Percentiles rank a stretch among this genome's conserved stretches.
Evolutionary conservation across 1,140 invertebrate species (phyloP).

Genomic region (Battus philenor): DNA sequence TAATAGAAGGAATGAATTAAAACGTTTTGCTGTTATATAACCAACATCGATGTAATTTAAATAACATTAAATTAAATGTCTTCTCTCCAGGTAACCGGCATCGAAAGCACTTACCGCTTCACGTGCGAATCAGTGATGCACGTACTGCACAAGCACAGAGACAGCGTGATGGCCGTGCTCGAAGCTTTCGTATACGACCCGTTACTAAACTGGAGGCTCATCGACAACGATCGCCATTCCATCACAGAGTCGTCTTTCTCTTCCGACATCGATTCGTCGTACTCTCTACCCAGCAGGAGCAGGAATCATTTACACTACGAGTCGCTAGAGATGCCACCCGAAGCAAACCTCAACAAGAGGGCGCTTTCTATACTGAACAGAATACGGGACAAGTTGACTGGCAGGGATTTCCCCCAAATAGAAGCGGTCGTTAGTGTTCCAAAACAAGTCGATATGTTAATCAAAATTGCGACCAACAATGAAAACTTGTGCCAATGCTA

Average conservation of each 20-base stretch:
- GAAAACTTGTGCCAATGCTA: slow-evolving; percentile 99
- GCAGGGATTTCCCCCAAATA: slow-evolving; percentile 82
- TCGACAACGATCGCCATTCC: slow-evolving; percentile 47
- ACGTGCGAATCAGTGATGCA: slow-evolving; percentile 99
- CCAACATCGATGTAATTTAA: no score
- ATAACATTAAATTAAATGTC: no score
- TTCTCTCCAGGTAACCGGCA: slow-evolving; percentile 79
- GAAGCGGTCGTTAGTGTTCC: slow-evolving; percentile 82
- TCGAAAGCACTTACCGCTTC: slow-evolving; percentile 89
- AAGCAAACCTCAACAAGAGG: slow-evolving; percentile 91
- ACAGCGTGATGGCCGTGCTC: slow-evolving; percentile 98
- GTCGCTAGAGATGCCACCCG: slow-evolving; percentile 59
- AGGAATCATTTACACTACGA: slow-evolving; percentile 49
- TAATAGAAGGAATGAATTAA: no score
- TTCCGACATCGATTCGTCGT: slow-evolving; percentile 59
- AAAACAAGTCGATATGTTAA: slow-evolving; percentile 95
- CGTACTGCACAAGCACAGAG: slow-evolving; percentile 96
- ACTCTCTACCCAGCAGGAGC: slow-evolving; percentile 50
- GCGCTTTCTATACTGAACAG: slow-evolving; percentile 94
- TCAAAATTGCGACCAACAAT: slow-evolving; percentile 97
- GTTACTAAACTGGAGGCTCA: slow-evolving; percentile 97
- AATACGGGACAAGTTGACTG: slow-evolving; percentile 95
- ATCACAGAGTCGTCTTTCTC: slow-evolving; percentile 59
- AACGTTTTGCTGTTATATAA: no score
- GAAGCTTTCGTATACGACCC: slow-evolving; percentile 99